Base-by-base conservation (phyloP, 2,888 invertebrate genomes). In the Ormyrus labotus region DNA sequence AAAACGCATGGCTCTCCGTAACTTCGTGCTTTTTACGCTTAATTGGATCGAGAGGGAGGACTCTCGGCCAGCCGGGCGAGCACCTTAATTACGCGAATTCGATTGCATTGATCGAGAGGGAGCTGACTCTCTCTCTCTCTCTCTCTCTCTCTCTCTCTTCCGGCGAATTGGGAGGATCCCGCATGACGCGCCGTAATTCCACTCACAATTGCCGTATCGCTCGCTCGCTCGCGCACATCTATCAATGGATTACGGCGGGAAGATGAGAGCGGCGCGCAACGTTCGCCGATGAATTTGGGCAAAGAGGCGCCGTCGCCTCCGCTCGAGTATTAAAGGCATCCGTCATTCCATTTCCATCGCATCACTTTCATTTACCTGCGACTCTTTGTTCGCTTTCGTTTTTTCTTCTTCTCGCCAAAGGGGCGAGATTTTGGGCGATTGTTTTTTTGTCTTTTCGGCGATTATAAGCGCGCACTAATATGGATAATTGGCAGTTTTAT, bases 41-140 rank as follows among this genome's bases (percentile, higher is more conserved):
- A 69, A 73, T 79, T 69, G 57, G 45, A 50, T 34, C 50, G 55
- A 45, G 45, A 8, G 9, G n/a, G 3, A 47, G 6, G 57, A 11
- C 34, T 34, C 34, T 34, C 7, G 50, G 6, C 9, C 7, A 70
- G 48, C 45, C 34, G 34, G 6, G 48, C 57, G n/a, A 57, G 51
- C 61, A 48, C 69, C 73, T 73, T 78, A 68, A 81, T 81, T 74
- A 81, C 73, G 55, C 70, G 70, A 67, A 70, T 74, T 65, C 74
- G 70, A 81, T 81, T 70, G 47, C 67, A 57, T 58, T 50, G 76
- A 71, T 71, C 71, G 34, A 34, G 34, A 34, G 34, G 34, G 34
- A 34, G 34, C 19, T 13, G 13, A 13, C 19, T 9, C 19, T 47
- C 34, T 8, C 34, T 51, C 19, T 10, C 4, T 5, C 65, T 48